A percentile compares a stretch with the other conserved stretches of the same genome.
phyloP scores from a whole-genome alignment of 2,888 invertebrate species.

The Antitype chi region DNA sequence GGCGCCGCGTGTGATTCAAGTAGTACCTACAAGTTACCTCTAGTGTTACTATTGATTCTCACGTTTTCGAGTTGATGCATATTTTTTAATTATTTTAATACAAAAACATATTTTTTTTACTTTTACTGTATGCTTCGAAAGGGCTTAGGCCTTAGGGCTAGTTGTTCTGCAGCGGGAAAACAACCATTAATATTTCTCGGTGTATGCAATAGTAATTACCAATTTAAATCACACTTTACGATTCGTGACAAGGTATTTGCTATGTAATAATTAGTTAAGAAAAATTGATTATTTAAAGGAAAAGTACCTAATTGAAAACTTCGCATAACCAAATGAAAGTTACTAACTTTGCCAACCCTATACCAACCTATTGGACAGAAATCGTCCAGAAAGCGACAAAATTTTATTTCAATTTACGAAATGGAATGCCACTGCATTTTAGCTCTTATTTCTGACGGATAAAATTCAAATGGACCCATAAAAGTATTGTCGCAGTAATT shows the following conservation, averaged over 20 bases:
- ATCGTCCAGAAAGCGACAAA: slow-evolving; percentile 62
- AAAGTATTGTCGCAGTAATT: slow-evolving; percentile 58
- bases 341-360: slow-evolving; percentile 51
- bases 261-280: background rate
- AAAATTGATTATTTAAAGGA: background rate
- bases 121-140: no score
- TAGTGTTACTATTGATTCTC: no score
- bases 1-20: no score
- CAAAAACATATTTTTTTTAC: no score
- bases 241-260: background rate
- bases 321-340: background rate
- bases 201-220: background rate
- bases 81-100: no score
- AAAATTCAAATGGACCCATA: slow-evolving; percentile 53
- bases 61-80: no score
- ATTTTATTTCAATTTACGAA: slow-evolving; percentile 62
- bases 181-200: no score
- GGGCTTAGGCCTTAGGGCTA: no score
- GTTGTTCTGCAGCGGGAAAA: no score
- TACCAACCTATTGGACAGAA: slow-evolving; percentile 43
- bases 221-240: background rate
- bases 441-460: slow-evolving; percentile 39
- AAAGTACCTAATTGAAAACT: background rate
- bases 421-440: slow-evolving; percentile 50
- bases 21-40: no score